A percentile compares a stretch with the other conserved stretches of the same genome.
phyloP scores from a whole-genome alignment of 2,113 vertebrate genomes.

The Datnioides undecimradiatus region DNA sequence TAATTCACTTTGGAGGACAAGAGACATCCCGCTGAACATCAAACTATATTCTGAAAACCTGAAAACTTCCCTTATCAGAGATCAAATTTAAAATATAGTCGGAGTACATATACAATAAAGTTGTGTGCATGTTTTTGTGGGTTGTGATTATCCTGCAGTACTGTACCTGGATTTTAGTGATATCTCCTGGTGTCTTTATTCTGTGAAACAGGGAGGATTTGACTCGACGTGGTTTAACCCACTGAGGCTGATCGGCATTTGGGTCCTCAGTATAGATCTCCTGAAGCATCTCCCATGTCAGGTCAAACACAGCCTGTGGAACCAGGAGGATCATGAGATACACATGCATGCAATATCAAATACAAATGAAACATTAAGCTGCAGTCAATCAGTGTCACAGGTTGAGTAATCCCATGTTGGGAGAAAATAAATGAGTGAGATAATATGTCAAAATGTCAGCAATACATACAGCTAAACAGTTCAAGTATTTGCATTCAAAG shows the following conservation, averaged over 20 bases:
- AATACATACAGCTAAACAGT: background rate
- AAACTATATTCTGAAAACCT: background rate
- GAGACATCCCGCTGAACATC: background rate
- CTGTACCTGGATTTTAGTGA: conserved; percentile 89
- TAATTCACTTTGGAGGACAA: background rate
- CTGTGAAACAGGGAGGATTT: conserved; percentile 88
- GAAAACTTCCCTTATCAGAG: no score
- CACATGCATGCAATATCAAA: background rate
- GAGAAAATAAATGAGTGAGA: background rate
- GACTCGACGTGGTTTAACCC: conserved; percentile 91
- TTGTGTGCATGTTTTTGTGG: background rate
- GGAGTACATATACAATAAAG: background rate
- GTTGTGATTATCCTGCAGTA: background rate
- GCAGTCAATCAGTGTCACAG: background rate
- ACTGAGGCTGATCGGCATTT: conserved; percentile 89
- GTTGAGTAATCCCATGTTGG: background rate
- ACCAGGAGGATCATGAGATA: background rate
- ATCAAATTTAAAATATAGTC: background rate
- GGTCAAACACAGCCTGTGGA: conserved; percentile 92
- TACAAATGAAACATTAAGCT: background rate
- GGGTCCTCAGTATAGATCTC: conserved; percentile 95
- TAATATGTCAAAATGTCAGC: background rate
- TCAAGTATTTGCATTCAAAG: background rate
- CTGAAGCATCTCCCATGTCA: conserved; percentile 94
- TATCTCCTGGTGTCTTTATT: conserved; percentile 87